A percentile compares a stretch with the other conserved stretches of the same genome.
Conservation (phyloP, 92 coral and sea anemone genomes). For the Parazoanthus darwini region DNA sequence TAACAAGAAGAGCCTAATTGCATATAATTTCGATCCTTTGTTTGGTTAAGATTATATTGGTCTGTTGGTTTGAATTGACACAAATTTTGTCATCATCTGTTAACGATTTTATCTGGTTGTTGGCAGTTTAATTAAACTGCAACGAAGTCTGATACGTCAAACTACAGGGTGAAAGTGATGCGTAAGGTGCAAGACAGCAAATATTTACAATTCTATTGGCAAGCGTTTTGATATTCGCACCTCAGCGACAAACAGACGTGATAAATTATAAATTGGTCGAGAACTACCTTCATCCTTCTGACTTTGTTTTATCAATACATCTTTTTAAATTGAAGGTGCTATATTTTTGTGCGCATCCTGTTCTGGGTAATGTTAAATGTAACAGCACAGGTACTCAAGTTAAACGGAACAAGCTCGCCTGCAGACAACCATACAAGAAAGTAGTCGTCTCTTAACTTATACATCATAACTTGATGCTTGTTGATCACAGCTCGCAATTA, state of each 20-base stretch:
- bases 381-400: neutral
- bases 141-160: too few species aligned
- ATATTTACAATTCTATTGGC: neutral
- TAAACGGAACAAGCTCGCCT: neutral
- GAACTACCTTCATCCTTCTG: neutral
- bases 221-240: neutral
- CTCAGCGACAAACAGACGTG: neutral
- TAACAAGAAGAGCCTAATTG: too few species aligned
- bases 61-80: neutral
- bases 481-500: neutral
- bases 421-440: too few species aligned
- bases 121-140: too few species aligned
- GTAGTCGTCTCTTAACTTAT: neutral
- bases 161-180: too few species aligned
- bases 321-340: too few species aligned
- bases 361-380: too few species aligned
- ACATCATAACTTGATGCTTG: neutral
- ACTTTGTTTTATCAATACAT: too few species aligned
- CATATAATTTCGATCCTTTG: too few species aligned
- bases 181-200: neutral
- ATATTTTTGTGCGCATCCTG: neutral
- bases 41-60: too few species aligned
- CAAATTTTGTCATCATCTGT: neutral
- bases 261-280: too few species aligned
- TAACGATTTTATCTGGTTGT: neutral